Percentiles rank a stretch among this genome's conserved stretches.
These are phyloP conservation scores for Eublepharis macularius DNA, from an alignment of 2,113 vertebrate genomes.

Conservation along the genomic window DNA sequence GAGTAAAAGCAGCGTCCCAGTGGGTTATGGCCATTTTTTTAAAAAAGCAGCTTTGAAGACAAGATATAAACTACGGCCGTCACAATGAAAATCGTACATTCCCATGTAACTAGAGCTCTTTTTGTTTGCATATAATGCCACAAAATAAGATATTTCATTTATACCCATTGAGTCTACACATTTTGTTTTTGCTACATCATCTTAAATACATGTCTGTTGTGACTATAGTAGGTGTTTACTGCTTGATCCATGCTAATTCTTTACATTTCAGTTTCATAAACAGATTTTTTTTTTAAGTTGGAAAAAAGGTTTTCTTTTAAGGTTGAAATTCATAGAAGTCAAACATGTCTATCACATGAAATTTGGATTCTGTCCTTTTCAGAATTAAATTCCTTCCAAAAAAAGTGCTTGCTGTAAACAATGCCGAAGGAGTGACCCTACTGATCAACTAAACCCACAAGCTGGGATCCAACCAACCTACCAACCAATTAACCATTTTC, in stretches of 20 bases:
- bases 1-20: not conserved
- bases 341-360: conserved; percentile 20
- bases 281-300: conserved; percentile 49
- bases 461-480: not conserved
- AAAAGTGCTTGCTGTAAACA: conserved; percentile 23
- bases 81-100: conserved; percentile 79
- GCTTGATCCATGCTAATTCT: conserved; percentile 53
- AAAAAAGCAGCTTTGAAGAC: conserved; percentile 81
- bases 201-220: conserved; percentile 45
- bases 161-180: conserved; percentile 55
- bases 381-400: not conserved
- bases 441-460: not conserved
- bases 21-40: not conserved
- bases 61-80: conserved; percentile 74
- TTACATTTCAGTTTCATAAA: conserved; percentile 64
- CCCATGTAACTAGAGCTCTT: conserved; percentile 73
- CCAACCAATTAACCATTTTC: not conserved
- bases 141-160: conserved; percentile 61
- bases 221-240: conserved; percentile 28
- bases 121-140: conserved; percentile 76
- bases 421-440: not conserved
- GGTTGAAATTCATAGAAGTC: conserved; percentile 34
- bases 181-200: not conserved
- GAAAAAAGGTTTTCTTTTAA: conserved; percentile 27
- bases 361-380: conserved; percentile 40